Percentiles rank a stretch among this genome's conserved stretches.
These are phyloP conservation scores for Dipodomys spectabilis DNA, from an alignment of 2,113 vertebrate genomes.

Conservation along the genomic window DNA sequence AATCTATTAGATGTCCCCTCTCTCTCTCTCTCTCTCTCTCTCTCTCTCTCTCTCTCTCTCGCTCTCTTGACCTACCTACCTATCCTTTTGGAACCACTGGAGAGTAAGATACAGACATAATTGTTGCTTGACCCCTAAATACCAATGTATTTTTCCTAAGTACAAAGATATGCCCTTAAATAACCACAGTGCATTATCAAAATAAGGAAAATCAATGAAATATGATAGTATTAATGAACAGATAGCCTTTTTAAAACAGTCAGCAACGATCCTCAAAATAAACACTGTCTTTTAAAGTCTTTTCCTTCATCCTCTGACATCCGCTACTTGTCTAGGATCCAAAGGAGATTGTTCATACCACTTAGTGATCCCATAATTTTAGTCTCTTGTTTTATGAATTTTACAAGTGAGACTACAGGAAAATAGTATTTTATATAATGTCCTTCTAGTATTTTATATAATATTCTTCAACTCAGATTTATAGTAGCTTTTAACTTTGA, in stretches of 20 bases:
- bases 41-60: no score
- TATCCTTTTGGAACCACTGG: background rate
- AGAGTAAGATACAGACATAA: background rate
- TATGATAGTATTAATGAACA: background rate
- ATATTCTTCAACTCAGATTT: background rate
- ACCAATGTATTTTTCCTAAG: background rate
- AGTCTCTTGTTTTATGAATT: background rate
- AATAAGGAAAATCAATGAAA: background rate
- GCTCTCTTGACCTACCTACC: background rate
- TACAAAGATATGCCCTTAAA: background rate
- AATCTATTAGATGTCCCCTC: background rate
- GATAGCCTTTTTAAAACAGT: background rate
- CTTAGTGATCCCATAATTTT: background rate
- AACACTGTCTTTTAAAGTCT: background rate
- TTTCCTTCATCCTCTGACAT: rapidly evolving
- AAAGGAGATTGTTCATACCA: background rate
- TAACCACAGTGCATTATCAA: background rate
- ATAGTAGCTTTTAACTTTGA: no score
- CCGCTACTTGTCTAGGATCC: background rate
- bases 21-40: no score
- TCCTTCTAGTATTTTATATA: background rate
- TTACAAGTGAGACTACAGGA: background rate
- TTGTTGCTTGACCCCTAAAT: background rate
- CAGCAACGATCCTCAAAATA: background rate
- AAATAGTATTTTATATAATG: background rate